Conservation (phyloP, 2,888 invertebrate genomes). For the Flexamia atlantica region DNA sequence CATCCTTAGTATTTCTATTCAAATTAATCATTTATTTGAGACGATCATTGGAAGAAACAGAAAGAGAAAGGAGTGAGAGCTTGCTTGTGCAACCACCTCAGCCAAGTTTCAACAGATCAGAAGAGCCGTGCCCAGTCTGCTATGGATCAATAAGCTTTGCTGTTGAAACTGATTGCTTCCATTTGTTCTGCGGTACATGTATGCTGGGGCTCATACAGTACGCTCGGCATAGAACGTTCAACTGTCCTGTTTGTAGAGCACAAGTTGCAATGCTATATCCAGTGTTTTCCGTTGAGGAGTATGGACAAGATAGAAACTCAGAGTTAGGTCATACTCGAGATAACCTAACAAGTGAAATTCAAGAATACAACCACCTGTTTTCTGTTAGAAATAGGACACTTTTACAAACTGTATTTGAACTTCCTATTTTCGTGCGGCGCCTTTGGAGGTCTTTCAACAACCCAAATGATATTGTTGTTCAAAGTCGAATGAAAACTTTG, state of each 20-base stretch:
- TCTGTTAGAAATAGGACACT: slow-evolving; percentile 41
- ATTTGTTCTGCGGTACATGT: slow-evolving; percentile 53
- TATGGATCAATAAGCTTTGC: slow-evolving; percentile 41
- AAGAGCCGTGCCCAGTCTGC: slow-evolving; percentile 52
- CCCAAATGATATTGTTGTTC: slow-evolving; percentile 44
- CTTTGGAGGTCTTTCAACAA: slow-evolving; percentile 50
- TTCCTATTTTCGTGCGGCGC: slow-evolving; percentile 40
- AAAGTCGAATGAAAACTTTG: slow-evolving; percentile 47
- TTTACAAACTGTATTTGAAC: slow-evolving; percentile 45
- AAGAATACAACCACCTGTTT: slow-evolving; percentile 52
- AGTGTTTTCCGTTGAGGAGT: slow-evolving; percentile 33
- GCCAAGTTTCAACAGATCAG: slow-evolving; percentile 53
- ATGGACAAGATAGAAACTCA: slow-evolving; percentile 28
- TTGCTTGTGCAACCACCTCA: slow-evolving; percentile 48
- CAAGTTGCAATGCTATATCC: slow-evolving; percentile 42
- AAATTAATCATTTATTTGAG: neutral
- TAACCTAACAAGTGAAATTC: slow-evolving; percentile 47
- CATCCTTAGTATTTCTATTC: neutral
- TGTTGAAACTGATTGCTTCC: slow-evolving; percentile 56
- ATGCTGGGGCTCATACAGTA: slow-evolving; percentile 50
- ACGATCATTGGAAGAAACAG: slow-evolving; percentile 7
- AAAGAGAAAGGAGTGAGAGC: neutral
- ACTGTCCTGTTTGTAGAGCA: slow-evolving; percentile 42
- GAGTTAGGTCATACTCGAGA: slow-evolving; percentile 26
- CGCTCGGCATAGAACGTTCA: slow-evolving; percentile 43